Evolutionary conservation across 2,113 vertebrate species (phyloP).

Genomic region (Oreotrochilus melanogaster): DNA sequence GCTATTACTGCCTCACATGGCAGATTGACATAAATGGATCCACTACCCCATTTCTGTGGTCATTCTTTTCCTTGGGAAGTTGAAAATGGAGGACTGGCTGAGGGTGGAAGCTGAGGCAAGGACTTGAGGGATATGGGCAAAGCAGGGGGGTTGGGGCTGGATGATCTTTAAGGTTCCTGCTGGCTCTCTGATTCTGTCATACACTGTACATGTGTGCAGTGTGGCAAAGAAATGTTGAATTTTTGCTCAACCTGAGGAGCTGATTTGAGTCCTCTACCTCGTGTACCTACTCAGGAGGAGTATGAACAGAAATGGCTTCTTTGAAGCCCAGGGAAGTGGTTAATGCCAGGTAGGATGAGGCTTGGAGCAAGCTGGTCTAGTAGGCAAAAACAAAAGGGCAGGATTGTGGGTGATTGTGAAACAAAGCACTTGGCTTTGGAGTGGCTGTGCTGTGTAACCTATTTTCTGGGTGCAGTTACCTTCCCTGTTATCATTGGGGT

Average conservation of each 20-base stretch:
- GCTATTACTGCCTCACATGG: background rate
- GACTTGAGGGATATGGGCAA: background rate
- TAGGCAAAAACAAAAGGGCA: background rate
- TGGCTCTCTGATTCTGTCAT: too few relatives aligned
- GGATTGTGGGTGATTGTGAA: background rate
- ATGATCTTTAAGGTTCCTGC: too few relatives aligned
- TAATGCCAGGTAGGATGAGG: too few relatives aligned
- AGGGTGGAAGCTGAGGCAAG: fast-evolving
- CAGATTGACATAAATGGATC: background rate
- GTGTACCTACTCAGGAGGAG: background rate
- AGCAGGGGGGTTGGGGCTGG: too few relatives aligned
- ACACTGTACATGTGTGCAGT: fast-evolving
- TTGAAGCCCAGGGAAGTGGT: too few relatives aligned
- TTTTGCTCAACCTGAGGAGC: background rate
- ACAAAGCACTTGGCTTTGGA: background rate
- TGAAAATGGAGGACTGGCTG: background rate
- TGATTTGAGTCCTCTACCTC: background rate
- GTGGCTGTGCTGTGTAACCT: background rate
- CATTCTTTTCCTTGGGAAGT: background rate
- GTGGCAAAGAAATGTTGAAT: background rate
- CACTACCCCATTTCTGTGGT: background rate
- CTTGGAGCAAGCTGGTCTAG: too few relatives aligned
- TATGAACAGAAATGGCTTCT: background rate
- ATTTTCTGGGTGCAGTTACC: constrained; percentile 17
- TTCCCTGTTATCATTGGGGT: background rate